A percentile compares a stretch with the other conserved stretches of the same genome.
Evolutionary conservation across 2,888 invertebrate species (phyloP).

Genomic region (Drosophila bunnanda): DNA sequence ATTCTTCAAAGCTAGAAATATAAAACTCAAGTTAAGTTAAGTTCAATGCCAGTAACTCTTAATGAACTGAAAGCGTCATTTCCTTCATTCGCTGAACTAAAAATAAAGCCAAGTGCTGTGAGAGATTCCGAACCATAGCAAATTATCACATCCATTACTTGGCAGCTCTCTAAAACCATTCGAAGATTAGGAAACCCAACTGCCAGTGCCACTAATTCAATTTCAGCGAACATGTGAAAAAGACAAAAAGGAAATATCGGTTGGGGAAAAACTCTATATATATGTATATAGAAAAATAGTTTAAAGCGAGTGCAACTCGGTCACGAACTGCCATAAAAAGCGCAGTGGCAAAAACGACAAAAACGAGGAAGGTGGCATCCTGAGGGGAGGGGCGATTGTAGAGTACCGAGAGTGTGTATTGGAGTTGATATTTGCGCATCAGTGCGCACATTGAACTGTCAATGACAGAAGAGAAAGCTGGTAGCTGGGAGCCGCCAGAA

Average conservation of each 20-base stretch:
- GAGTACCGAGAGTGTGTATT: slow-evolving; percentile 64
- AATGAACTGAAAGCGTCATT: slow-evolving; percentile 2
- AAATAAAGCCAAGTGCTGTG: slow-evolving; percentile 17
- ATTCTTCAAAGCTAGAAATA: background rate
- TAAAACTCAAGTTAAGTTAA: background rate
- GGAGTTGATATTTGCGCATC: slow-evolving; percentile 79
- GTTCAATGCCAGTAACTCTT: background rate
- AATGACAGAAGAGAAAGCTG: slow-evolving; percentile 54
- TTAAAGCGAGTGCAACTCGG: slow-evolving; percentile 72
- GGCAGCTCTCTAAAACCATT: slow-evolving; percentile 47
- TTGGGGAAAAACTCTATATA: slow-evolving; percentile 13
- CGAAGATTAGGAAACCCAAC: slow-evolving; percentile 65
- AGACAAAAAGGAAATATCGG: slow-evolving; percentile 23
- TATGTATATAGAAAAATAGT: slow-evolving; percentile 29
- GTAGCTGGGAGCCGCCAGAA: slow-evolving; percentile 4
- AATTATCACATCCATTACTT: slow-evolving; percentile 57
- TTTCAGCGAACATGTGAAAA: slow-evolving; percentile 60
- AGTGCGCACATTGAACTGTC: slow-evolving; percentile 81
- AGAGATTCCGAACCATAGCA: slow-evolving; percentile 22
- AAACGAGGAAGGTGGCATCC: slow-evolving; percentile 5
- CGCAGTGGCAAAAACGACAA: slow-evolving; percentile 41
- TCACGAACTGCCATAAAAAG: slow-evolving; percentile 79
- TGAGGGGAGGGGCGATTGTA: slow-evolving; percentile 4
- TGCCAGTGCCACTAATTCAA: slow-evolving; percentile 78
- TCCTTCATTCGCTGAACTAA: slow-evolving; percentile 19